These are phyloP conservation scores for Drosophila paulistorum DNA, from an alignment of 1,140 invertebrate species.

Conservation along the genomic window DNA sequence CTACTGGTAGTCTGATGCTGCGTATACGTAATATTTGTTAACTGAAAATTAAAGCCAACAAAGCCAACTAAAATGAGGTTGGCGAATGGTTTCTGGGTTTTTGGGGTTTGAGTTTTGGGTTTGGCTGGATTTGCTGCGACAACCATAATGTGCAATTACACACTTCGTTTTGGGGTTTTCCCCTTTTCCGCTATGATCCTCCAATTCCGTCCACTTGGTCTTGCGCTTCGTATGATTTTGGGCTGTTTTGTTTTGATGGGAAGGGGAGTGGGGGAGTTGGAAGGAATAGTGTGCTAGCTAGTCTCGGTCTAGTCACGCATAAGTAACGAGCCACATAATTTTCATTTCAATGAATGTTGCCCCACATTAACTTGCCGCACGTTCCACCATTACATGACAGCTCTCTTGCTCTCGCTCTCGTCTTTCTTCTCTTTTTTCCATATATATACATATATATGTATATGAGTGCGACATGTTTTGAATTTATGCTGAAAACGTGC, in stretches of 20 bases:
- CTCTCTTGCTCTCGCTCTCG: background rate
- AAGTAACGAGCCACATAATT: constrained; percentile 57
- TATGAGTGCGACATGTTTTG: constrained; percentile 56
- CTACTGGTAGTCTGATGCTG: constrained; percentile 15
- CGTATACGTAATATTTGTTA: constrained; percentile 69
- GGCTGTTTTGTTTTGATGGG: background rate
- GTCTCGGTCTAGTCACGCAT: constrained; percentile 46
- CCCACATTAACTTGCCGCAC: constrained; percentile 49
- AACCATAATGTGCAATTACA: constrained; percentile 62
- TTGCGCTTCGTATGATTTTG: background rate
- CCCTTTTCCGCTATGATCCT: background rate
- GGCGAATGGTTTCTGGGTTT: constrained; percentile 28
- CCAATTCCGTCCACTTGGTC: background rate
- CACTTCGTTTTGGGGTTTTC: constrained; percentile 42
- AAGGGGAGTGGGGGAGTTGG: too few species aligned
- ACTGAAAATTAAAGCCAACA: constrained; percentile 64
- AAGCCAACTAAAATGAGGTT: constrained; percentile 42
- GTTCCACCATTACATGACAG: constrained; percentile 32
- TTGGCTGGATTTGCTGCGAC: constrained; percentile 24
- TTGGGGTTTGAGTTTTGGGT: constrained; percentile 7
- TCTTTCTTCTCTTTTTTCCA: too few species aligned
- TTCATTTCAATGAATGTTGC: constrained; percentile 26
- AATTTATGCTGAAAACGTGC: constrained; percentile 58
- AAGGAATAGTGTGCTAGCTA: background rate
- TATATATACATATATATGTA: constrained; percentile 23